These are phyloP conservation scores for Cheilosia pagana DNA, from an alignment of 2,888 invertebrate species.

Conservation along the genomic window DNA sequence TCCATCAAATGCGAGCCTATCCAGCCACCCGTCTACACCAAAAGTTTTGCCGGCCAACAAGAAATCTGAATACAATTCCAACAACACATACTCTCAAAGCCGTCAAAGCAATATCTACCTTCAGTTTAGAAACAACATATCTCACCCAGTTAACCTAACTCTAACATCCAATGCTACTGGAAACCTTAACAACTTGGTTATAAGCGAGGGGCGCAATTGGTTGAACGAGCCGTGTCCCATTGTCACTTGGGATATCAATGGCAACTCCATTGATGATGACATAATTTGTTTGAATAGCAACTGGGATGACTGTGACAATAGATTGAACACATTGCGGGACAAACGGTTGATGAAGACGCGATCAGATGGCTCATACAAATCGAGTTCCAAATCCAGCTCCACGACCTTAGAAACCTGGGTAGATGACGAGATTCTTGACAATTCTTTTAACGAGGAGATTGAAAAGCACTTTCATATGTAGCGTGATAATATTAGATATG, in stretches of 20 bases:
- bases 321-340: conserved; percentile 78
- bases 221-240: conserved; percentile 77
- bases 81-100: conserved; percentile 36
- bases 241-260: conserved; percentile 82
- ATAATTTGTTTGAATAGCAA: conserved; percentile 71
- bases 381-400: conserved; percentile 82
- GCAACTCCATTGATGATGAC: conserved; percentile 81
- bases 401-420: conserved; percentile 83
- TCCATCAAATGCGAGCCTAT: conserved; percentile 81
- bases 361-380: conserved; percentile 78
- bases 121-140: conserved; percentile 68
- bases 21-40: conserved; percentile 76
- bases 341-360: conserved; percentile 72
- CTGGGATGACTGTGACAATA: conserved; percentile 79
- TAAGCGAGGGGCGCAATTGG: conserved; percentile 78
- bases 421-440: conserved; percentile 80
- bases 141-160: conserved; percentile 79
- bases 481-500: neutral
- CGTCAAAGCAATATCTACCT: conserved; percentile 67
- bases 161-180: conserved; percentile 80
- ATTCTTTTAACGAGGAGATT: conserved; percentile 78
- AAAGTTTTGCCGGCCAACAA: conserved; percentile 53
- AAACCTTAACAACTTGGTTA: conserved; percentile 80
- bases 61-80: conserved; percentile 25
- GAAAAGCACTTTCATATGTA: conserved; percentile 74